Evolutionary conservation across 2,797 vertebrate species (phyloP).

Genomic region (Hirundo rustica): DNA sequence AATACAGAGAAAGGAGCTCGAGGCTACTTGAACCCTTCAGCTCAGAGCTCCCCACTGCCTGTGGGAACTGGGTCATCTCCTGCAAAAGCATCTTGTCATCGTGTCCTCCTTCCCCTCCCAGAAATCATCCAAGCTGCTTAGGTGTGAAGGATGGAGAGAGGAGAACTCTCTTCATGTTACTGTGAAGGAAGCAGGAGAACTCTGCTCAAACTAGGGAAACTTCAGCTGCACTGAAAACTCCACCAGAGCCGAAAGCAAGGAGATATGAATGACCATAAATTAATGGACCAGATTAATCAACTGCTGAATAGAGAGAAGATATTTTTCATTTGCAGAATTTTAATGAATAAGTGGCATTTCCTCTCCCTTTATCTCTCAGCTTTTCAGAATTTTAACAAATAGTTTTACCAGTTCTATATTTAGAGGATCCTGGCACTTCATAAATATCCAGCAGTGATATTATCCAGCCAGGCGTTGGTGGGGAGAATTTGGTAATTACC

Average conservation of each 20-base stretch:
- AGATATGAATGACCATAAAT: constrained; percentile 55
- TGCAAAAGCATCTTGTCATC: background rate
- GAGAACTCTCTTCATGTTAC: background rate
- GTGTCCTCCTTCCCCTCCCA: background rate
- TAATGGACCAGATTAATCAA: constrained; percentile 61
- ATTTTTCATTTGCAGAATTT: constrained; percentile 63
- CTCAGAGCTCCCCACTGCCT: background rate
- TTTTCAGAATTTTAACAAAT: constrained; percentile 69
- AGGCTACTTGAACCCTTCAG: background rate
- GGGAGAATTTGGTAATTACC: constrained; percentile 61
- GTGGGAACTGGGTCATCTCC: background rate
- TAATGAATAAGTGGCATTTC: constrained; percentile 68
- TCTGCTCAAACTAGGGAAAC: constrained; percentile 11
- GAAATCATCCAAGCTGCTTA: constrained; percentile 30
- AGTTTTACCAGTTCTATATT: constrained; percentile 67
- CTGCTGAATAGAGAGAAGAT: constrained; percentile 38
- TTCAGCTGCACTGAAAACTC: constrained; percentile 13
- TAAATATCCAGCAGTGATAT: constrained; percentile 61
- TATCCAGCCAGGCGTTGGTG: constrained; percentile 43
- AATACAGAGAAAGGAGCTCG: background rate
- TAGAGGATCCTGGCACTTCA: constrained; percentile 64
- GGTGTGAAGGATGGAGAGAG: constrained; percentile 41
- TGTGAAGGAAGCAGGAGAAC: background rate
- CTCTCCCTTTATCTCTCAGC: constrained; percentile 58
- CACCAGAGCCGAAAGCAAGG: background rate